These are phyloP conservation scores for Drosophila simulans DNA, from an alignment of 1,140 invertebrate genomes.

Conservation along the genomic window DNA sequence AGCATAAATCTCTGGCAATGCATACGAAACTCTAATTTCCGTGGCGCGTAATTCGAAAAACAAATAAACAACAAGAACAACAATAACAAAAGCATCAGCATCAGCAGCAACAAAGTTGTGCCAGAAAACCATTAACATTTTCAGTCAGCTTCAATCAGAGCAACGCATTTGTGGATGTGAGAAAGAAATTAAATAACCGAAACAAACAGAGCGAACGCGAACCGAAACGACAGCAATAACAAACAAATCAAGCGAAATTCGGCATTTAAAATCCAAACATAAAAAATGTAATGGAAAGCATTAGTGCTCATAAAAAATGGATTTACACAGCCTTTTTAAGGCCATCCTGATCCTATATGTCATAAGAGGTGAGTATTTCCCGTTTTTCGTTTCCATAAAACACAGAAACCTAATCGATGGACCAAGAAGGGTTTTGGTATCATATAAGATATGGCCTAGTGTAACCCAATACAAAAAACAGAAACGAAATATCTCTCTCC, in stretches of 20 bases:
- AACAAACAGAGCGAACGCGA: slow-evolving; percentile 37
- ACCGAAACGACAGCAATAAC: slow-evolving; percentile 37
- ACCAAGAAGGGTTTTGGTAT: not conserved
- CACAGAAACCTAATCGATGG: slow-evolving; percentile 12
- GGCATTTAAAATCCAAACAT: slow-evolving; percentile 73
- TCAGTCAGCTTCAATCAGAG: slow-evolving; percentile 64
- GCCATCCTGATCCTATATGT: slow-evolving; percentile 83
- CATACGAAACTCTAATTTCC: slow-evolving; percentile 59
- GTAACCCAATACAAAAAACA: too few species aligned
- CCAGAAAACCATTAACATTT: slow-evolving; percentile 63
- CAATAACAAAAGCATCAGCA: slow-evolving; percentile 31
- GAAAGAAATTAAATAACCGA: slow-evolving; percentile 56
- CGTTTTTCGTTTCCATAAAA: slow-evolving; percentile 1
- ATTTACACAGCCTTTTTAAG: slow-evolving; percentile 84
- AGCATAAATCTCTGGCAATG: slow-evolving; percentile 36
- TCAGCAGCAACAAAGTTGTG: slow-evolving; percentile 33
- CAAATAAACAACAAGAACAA: slow-evolving; percentile 46
- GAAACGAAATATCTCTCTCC: too few species aligned
- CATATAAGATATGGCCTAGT: too few species aligned
- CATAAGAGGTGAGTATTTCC: slow-evolving; percentile 76
- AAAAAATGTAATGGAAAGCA: slow-evolving; percentile 85
- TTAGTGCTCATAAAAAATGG: slow-evolving; percentile 84
- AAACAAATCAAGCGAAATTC: slow-evolving; percentile 68
- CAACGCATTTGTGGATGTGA: slow-evolving; percentile 18
- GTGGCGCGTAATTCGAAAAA: slow-evolving; percentile 54